These are phyloP conservation scores for Brachypalpus laphriformis DNA, from an alignment of 2,888 invertebrate species.

Conservation along the genomic window DNA sequence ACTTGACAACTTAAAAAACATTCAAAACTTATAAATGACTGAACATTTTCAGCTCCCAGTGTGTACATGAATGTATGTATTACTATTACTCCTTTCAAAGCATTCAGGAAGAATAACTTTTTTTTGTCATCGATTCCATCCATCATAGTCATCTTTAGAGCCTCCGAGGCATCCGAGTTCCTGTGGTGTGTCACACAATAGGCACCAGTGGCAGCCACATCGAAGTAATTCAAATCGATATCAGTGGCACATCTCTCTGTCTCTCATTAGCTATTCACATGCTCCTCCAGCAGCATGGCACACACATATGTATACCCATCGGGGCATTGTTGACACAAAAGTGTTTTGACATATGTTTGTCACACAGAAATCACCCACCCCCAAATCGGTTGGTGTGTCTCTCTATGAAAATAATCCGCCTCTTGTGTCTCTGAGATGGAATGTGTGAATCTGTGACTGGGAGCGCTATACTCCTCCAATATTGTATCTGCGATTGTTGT, in stretches of 20 bases:
- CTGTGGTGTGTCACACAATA: slow-evolving; percentile 51
- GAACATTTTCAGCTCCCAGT: slow-evolving; percentile 1
- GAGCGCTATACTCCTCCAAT: not conserved
- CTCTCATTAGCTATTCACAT: slow-evolving; percentile 69
- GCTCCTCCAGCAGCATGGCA: slow-evolving; percentile 11
- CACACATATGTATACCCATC: not conserved
- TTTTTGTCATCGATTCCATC: slow-evolving; percentile 56
- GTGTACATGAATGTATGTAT: not conserved
- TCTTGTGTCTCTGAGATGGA: not conserved
- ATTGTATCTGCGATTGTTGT: slow-evolving; percentile 50
- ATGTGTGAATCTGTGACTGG: not conserved
- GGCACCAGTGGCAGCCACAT: slow-evolving; percentile 15
- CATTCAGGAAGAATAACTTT: slow-evolving; percentile 7
- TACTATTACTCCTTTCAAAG: slow-evolving; percentile 10
- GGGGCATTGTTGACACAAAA: slow-evolving; percentile 48
- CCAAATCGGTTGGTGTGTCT: not conserved
- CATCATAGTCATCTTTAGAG: slow-evolving; percentile 53
- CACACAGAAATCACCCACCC: slow-evolving; percentile 18
- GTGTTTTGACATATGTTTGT: slow-evolving; percentile 68
- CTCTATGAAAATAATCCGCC: slow-evolving; percentile 20
- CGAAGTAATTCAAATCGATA: slow-evolving; percentile 66
- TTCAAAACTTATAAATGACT: not conserved
- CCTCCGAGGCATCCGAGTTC: slow-evolving; percentile 43
- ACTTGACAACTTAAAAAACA: not conserved
- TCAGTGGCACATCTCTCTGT: slow-evolving; percentile 43